Evolutionary conservation across 30 jellyfish, hydroid and myxozoan species (phyloP).

Genomic region (Aurelia coerulea): DNA sequence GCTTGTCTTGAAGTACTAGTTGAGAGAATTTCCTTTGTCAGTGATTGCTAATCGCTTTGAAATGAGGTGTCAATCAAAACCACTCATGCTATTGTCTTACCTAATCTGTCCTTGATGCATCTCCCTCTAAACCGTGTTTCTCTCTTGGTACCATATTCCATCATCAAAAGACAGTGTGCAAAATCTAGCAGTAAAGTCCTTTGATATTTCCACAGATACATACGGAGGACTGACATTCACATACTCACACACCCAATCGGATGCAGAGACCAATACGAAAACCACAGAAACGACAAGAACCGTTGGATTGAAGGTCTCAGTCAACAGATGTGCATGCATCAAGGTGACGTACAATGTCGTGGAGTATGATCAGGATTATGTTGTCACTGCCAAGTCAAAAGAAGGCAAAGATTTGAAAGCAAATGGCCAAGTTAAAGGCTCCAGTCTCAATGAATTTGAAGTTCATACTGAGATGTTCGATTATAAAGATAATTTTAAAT

Average conservation of each 20-base stretch:
- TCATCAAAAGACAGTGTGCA: too few relatives aligned
- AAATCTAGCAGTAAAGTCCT: too few relatives aligned
- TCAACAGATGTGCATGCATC: conserved; percentile 35
- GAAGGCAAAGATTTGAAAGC: conserved; percentile 25
- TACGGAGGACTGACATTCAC: conserved; percentile 20
- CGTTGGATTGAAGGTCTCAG: conserved; percentile 7
- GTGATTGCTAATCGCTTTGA: too few relatives aligned
- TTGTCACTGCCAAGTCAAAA: conserved; percentile 19
- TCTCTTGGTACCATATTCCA: too few relatives aligned
- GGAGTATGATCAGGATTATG: background rate
- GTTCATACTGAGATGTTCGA: conserved; percentile 13
- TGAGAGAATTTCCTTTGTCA: too few relatives aligned
- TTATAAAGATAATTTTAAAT: background rate
- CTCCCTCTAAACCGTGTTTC: too few relatives aligned
- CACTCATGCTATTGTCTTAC: too few relatives aligned
- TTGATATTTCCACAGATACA: background rate
- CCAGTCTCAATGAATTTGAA: background rate
- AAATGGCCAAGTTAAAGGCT: conserved; percentile 15
- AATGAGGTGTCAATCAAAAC: too few relatives aligned
- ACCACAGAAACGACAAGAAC: background rate
- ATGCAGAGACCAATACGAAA: conserved; percentile 8
- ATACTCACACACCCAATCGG: conserved; percentile 16
- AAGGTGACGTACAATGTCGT: conserved; percentile 8
- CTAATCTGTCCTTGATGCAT: too few relatives aligned
- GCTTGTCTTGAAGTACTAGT: too few relatives aligned